Conservation (phyloP, 2,797 vertebrate genomes). For the Phyllotis vaccarum region DNA sequence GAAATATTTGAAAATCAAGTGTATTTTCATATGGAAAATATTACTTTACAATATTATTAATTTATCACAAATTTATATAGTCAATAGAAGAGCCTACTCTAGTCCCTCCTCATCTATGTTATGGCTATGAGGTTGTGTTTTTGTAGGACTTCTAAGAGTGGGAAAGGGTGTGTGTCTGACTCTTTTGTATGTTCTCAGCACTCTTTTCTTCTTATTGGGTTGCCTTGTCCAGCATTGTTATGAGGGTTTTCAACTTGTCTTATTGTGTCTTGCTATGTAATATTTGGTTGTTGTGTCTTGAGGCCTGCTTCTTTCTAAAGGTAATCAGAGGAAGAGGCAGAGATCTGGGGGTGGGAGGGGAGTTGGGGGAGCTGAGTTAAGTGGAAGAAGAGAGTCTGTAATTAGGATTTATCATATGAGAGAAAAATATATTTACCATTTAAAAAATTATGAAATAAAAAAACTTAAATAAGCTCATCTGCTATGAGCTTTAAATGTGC, state of each 20-base stretch:
- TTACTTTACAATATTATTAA: constrained; percentile 9
- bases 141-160: neutral
- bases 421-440: neutral
- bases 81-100: neutral
- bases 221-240: neutral
- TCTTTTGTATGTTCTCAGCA: neutral
- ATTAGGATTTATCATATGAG: no score
- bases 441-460: neutral
- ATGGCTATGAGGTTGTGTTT: neutral
- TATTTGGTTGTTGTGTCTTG: neutral
- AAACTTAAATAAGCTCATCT: neutral
- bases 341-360: neutral
- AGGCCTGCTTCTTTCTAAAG: neutral
- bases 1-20: constrained; percentile 25
- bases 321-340: neutral
- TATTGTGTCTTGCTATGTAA: neutral
- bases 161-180: neutral
- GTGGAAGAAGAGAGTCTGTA: no score
- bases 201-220: neutral
- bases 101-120: neutral
- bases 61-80: constrained; percentile 1
- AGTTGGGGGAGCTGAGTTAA: neutral
- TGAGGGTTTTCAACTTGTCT: neutral
- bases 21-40: neutral
- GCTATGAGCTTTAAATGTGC: neutral